These are phyloP conservation scores for Trichomycterus rosablanca DNA, from an alignment of 2,113 vertebrate species.

Conservation along the genomic window DNA sequence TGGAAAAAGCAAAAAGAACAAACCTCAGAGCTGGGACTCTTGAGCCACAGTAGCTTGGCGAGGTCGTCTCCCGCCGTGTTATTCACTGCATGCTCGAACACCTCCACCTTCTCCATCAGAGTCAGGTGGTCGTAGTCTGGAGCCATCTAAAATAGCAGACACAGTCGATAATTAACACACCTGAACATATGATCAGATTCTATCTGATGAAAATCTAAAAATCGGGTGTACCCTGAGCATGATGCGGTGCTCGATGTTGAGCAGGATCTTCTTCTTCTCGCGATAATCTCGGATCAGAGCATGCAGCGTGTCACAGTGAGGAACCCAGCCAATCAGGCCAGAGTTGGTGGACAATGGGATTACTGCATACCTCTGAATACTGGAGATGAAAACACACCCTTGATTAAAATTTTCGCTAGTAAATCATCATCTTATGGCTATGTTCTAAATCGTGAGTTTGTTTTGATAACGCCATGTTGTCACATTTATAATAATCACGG, in stretches of 20 bases:
- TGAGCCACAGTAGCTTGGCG: conserved; percentile 94
- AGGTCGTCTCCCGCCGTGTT: conserved; percentile 97
- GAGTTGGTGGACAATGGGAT: conserved; percentile 97
- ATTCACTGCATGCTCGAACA: conserved; percentile 96
- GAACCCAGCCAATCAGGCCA: conserved; percentile 96
- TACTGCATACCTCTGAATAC: conserved; percentile 95
- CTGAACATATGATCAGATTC: not conserved
- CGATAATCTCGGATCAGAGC: conserved; percentile 96
- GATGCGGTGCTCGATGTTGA: conserved; percentile 98
- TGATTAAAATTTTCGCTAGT: too few species aligned
- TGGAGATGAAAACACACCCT: too few species aligned
- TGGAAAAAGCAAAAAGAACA: not conserved
- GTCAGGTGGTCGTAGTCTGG: conserved; percentile 98
- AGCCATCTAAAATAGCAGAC: conserved; percentile 78
- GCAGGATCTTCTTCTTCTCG: conserved; percentile 97
- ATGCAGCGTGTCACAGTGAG: conserved; percentile 94
- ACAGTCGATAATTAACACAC: not conserved
- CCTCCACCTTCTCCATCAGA: conserved; percentile 98
- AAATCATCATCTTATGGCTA: too few species aligned
- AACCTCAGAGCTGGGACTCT: conserved; percentile 95
- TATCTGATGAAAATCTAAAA: not conserved
- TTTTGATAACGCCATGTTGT: too few species aligned
- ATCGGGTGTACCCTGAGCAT: conserved; percentile 82
- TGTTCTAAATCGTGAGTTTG: too few species aligned
- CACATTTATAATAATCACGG: too few species aligned